Evolutionary conservation across 2,888 invertebrate species (phyloP).

Genomic region (Tethea ocularis): DNA sequence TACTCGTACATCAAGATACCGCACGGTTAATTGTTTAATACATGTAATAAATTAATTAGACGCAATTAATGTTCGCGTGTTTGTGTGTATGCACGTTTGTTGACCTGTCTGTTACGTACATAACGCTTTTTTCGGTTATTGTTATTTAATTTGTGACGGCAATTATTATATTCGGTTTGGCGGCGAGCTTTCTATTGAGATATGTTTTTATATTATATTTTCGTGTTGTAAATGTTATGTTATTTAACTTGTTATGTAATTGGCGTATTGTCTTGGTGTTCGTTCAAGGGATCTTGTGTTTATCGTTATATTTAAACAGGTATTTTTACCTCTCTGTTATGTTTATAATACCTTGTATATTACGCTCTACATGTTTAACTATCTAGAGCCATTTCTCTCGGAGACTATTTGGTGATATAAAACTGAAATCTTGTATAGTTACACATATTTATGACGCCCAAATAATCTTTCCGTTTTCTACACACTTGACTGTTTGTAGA

Average conservation of each 20-base stretch:
- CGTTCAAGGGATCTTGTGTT: not conserved
- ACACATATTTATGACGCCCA: too few relatives aligned
- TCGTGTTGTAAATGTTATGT: slow-evolving; percentile 16
- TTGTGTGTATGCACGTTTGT: slow-evolving; percentile 48
- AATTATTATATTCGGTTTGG: slow-evolving; percentile 53
- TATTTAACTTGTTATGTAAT: slow-evolving; percentile 14
- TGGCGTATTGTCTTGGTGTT: not conserved
- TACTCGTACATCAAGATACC: slow-evolving; percentile 79
- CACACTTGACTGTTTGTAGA: too few relatives aligned
- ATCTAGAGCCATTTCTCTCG: too few relatives aligned
- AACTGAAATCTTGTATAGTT: too few relatives aligned
- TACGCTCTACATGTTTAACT: not conserved
- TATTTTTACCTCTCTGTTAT: not conserved
- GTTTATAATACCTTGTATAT: too few relatives aligned
- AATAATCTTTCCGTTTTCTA: too few relatives aligned
- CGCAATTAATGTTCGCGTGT: slow-evolving; percentile 78
- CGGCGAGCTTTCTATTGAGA: slow-evolving; percentile 37
- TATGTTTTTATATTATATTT: slow-evolving; percentile 32
- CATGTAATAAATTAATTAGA: slow-evolving; percentile 83
- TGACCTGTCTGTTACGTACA: slow-evolving; percentile 59
- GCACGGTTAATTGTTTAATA: slow-evolving; percentile 80
- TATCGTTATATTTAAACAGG: not conserved
- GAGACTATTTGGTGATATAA: too few relatives aligned
- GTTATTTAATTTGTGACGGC: slow-evolving; percentile 60
- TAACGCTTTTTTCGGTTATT: slow-evolving; percentile 44